Percentiles rank a stretch among this genome's conserved stretches.
These are phyloP conservation scores for Crossoptilon crossoptilon DNA, from an alignment of 2,797 vertebrate species.

Conservation along the genomic window DNA sequence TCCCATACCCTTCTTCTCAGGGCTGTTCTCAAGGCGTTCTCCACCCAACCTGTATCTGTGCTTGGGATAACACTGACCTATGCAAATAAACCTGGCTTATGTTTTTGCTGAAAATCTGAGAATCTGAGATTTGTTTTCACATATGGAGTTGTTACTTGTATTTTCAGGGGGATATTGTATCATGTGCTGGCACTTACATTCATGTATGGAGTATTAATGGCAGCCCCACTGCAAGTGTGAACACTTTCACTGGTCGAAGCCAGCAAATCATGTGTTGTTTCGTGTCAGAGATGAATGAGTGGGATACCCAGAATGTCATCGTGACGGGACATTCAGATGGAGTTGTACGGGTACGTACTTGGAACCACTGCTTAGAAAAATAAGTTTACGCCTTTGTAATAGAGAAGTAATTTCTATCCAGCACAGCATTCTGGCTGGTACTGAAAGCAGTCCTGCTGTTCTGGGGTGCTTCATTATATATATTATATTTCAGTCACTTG, in stretches of 20 bases:
- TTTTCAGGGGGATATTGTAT: conserved; percentile 93
- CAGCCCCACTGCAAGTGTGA: conserved; percentile 93
- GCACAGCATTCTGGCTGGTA: background rate
- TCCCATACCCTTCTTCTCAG: too few species aligned
- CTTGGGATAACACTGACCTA: background rate
- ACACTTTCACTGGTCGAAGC: conserved; percentile 96
- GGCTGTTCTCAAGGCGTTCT: too few species aligned
- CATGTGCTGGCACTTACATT: conserved; percentile 94
- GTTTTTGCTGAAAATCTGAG: background rate
- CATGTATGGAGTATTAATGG: conserved; percentile 99
- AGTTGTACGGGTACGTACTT: conserved; percentile 90
- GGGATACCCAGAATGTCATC: conserved; percentile 98
- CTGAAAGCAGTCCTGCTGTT: background rate
- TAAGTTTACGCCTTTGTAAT: background rate
- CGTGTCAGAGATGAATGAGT: conserved; percentile 98
- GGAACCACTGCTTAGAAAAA: background rate
- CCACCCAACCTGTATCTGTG: too few species aligned
- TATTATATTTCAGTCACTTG: background rate
- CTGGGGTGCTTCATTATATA: background rate
- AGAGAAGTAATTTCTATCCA: background rate
- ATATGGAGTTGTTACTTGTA: background rate
- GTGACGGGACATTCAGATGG: conserved; percentile 97
- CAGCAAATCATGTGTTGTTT: conserved; percentile 98
- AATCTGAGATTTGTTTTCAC: background rate
- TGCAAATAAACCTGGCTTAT: background rate